These are phyloP conservation scores for Silurus aristotelis DNA, from an alignment of 2,797 vertebrate species.

Conservation along the genomic window DNA sequence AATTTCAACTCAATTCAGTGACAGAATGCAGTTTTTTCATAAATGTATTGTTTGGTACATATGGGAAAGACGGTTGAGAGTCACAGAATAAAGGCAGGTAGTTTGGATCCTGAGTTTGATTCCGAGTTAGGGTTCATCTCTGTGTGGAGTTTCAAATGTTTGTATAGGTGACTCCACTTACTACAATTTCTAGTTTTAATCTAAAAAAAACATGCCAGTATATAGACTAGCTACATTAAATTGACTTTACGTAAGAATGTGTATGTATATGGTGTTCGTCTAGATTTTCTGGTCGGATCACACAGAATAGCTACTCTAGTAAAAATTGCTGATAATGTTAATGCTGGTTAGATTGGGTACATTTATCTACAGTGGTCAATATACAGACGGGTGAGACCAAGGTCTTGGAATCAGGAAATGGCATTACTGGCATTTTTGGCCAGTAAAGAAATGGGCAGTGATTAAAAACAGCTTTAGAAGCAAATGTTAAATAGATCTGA, in stretches of 20 bases:
- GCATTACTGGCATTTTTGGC: too few relatives aligned
- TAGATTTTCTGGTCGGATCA: too few relatives aligned
- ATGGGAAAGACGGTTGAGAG: not conserved
- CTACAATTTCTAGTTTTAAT: not conserved
- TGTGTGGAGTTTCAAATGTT: not conserved
- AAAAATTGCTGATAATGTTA: too few relatives aligned
- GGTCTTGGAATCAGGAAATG: not conserved
- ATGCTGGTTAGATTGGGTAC: not conserved
- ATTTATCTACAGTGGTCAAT: not conserved
- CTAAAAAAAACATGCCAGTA: not conserved
- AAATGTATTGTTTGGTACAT: not conserved
- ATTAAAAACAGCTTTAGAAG: not conserved
- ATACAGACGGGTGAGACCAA: not conserved
- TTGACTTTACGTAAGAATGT: not conserved
- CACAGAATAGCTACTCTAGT: too few relatives aligned
- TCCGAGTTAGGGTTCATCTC: not conserved
- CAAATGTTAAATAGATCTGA: not conserved
- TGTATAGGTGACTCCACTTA: not conserved
- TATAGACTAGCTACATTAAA: not conserved
- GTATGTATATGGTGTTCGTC: too few relatives aligned
- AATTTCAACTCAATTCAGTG: not conserved
- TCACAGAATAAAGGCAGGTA: not conserved
- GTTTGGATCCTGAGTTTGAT: not conserved
- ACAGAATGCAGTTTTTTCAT: not conserved
- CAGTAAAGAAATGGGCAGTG: not conserved